phyloP scores from a whole-genome alignment of 30 jellyfish, hydroid and myxozoan genomes.

The Cassiopea xamachana region DNA sequence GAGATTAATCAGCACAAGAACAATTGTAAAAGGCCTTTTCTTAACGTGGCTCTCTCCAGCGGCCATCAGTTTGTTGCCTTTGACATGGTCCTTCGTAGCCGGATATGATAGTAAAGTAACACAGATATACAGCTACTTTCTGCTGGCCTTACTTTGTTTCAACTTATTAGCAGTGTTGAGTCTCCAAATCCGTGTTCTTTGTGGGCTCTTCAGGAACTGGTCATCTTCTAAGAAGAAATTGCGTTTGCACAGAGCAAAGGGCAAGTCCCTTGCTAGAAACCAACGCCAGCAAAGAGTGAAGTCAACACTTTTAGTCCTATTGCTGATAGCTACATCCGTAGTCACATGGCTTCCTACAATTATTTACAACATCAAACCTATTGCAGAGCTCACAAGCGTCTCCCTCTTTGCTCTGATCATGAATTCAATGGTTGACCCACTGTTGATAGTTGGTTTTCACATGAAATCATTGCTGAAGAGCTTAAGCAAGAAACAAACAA shows the following conservation, averaged over 20 bases:
- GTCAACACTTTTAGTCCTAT: slow-evolving; percentile 27
- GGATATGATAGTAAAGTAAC: slow-evolving; percentile 63
- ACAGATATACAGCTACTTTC: slow-evolving; percentile 12
- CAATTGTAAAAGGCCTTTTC: slow-evolving; percentile 40
- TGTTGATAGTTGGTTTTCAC: slow-evolving; percentile 40
- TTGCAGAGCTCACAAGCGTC: slow-evolving; percentile 26
- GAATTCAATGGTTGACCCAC: slow-evolving; percentile 53
- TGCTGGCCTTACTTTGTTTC: slow-evolving; percentile 29
- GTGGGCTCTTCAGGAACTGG: slow-evolving; percentile 55
- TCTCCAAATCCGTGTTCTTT: slow-evolving; percentile 33
- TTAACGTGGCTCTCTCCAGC: slow-evolving; percentile 53
- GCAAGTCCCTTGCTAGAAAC: slow-evolving; percentile 16
- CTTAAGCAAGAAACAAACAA: background rate
- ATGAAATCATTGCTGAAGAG: slow-evolving; percentile 2
- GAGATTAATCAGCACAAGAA: slow-evolving; percentile 41
- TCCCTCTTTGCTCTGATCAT: slow-evolving; percentile 62
- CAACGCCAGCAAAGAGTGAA: slow-evolving; percentile 26
- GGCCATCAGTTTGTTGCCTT: slow-evolving; percentile 46
- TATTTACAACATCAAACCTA: slow-evolving; percentile 29
- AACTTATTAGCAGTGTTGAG: slow-evolving; percentile 7
- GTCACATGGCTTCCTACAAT: slow-evolving; percentile 73
- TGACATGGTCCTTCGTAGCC: slow-evolving; percentile 29
- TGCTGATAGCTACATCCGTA: slow-evolving; percentile 44
- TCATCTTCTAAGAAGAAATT: slow-evolving; percentile 20
- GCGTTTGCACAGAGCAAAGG: slow-evolving; percentile 3